Conservation (phyloP, 2,113 vertebrate species). For the Apistogramma diplotaenia region DNA sequence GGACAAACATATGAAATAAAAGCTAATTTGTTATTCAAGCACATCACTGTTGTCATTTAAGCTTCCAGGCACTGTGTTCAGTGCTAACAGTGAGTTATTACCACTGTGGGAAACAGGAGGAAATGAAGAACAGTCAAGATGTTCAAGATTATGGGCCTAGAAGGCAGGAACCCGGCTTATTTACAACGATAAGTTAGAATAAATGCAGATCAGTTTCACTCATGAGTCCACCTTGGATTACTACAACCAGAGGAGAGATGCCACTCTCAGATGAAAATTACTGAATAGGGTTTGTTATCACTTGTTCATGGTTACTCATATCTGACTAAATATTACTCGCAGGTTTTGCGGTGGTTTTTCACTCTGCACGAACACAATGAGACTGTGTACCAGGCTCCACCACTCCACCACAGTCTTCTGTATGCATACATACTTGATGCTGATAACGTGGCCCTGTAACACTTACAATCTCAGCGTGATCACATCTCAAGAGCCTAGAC, state of each 20-base stretch:
- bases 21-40: neutral
- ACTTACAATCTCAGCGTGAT: conserved; percentile 9
- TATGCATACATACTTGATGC: neutral
- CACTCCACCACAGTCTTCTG: neutral
- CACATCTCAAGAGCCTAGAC: neutral
- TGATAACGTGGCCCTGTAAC: neutral
- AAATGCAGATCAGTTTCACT: neutral
- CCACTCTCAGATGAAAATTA: neutral
- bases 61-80: neutral
- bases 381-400: neutral
- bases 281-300: neutral
- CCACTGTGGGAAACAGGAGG: neutral
- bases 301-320: neutral
- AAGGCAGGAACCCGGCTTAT: neutral
- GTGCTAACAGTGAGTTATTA: neutral
- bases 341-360: neutral
- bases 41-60: neutral
- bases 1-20: conserved; percentile 20
- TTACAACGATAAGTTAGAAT: conserved; percentile 18
- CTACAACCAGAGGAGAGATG: neutral
- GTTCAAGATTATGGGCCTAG: neutral
- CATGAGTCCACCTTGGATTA: neutral
- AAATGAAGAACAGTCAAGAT: conserved; percentile 1
- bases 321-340: neutral
- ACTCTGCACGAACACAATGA: neutral